These are phyloP conservation scores for Ctenicera cuprea DNA, from an alignment of 2,888 invertebrate genomes.

Conservation along the genomic window DNA sequence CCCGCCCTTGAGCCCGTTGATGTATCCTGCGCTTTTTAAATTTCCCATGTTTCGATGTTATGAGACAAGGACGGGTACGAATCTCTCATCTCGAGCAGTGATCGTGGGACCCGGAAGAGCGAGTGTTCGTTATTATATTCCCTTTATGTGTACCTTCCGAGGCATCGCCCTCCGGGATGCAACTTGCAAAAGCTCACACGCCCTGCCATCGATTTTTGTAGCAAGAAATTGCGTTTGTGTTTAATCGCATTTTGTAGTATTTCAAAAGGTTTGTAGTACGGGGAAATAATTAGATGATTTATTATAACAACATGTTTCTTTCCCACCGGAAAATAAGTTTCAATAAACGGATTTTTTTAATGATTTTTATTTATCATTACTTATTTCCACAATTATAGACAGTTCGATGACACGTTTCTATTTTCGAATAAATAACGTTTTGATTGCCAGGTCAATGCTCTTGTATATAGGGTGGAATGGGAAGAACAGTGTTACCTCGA, in stretches of 20 bases:
- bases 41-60: constrained; percentile 47
- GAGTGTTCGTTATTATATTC: constrained; percentile 52
- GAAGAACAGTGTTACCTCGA: not conserved
- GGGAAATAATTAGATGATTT: not conserved
- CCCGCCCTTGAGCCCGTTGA: constrained; percentile 38
- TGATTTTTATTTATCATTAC: not conserved
- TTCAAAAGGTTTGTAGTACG: not conserved
- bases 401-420: constrained; percentile 31
- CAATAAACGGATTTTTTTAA: not conserved
- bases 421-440: constrained; percentile 39
- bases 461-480: constrained; percentile 29
- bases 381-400: not conserved
- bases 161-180: constrained; percentile 45
- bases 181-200: constrained; percentile 48
- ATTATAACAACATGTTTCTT: not conserved
- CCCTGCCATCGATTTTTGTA: constrained; percentile 32
- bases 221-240: constrained; percentile 28
- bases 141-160: constrained; percentile 50
- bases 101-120: constrained; percentile 56
- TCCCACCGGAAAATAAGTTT: no score
- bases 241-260: constrained; percentile 33
- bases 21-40: constrained; percentile 39
- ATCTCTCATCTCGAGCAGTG: constrained; percentile 52
- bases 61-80: constrained; percentile 50
- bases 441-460: constrained; percentile 36